A percentile compares a stretch with the other conserved stretches of the same genome.
Conservation (phyloP, 92 coral and sea anemone genomes). For the Blastomussa wellsi region DNA sequence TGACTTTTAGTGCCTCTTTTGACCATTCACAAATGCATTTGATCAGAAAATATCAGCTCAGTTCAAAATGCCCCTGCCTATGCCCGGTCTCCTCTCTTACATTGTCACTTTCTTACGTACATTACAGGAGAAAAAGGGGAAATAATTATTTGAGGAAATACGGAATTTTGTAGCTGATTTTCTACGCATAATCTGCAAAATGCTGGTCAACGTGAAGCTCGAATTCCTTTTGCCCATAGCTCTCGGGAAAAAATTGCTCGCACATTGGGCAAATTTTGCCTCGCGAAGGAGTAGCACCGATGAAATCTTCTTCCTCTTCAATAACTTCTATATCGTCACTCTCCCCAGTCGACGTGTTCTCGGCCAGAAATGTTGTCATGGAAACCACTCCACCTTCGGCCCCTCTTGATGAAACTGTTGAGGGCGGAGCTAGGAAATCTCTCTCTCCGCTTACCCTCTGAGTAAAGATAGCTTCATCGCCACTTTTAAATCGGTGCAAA, state of each 20-base stretch:
- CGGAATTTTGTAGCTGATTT: background rate
- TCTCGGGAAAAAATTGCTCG: slow-evolving; percentile 33
- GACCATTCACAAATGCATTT: too few species aligned
- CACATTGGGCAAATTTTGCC: slow-evolving; percentile 76
- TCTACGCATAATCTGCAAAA: slow-evolving; percentile 43
- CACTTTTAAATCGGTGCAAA: background rate
- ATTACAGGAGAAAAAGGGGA: background rate
- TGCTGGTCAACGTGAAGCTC: slow-evolving; percentile 67
- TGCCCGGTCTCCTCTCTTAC: too few species aligned
- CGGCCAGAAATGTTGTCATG: slow-evolving; percentile 13
- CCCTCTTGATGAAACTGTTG: background rate
- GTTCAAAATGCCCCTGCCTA: too few species aligned
- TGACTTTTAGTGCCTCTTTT: too few species aligned
- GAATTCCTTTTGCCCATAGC: slow-evolving; percentile 46
- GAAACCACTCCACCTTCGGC: background rate
- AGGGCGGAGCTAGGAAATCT: background rate
- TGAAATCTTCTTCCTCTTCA: slow-evolving; percentile 53
- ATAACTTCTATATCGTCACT: slow-evolving; percentile 62
- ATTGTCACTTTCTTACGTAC: background rate
- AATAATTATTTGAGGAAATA: background rate
- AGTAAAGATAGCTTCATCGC: background rate
- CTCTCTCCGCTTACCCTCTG: background rate
- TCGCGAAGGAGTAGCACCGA: slow-evolving; percentile 45
- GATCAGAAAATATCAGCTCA: too few species aligned
- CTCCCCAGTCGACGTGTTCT: slow-evolving; percentile 34